phyloP scores from a whole-genome alignment of 2,888 invertebrate species.

The Agrilus cyanescens region DNA sequence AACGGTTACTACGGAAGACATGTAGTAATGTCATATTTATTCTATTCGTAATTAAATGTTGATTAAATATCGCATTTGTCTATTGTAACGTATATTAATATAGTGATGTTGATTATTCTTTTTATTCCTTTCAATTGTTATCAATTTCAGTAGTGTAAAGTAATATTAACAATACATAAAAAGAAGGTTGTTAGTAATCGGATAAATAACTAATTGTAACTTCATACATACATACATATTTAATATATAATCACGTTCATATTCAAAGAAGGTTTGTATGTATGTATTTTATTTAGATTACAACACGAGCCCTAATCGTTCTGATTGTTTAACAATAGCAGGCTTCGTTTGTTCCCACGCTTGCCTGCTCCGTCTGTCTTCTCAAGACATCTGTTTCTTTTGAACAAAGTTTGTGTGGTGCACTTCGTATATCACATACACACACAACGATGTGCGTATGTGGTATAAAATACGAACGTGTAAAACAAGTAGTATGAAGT shows the following conservation, averaged over 20 bases:
- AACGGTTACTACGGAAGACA: too few relatives aligned
- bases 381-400: constrained; percentile 20
- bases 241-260: neutral
- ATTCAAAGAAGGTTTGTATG: neutral
- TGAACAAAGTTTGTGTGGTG: too few relatives aligned
- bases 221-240: neutral
- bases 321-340: constrained; percentile 27
- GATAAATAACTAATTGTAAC: neutral
- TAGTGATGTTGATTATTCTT: too few relatives aligned
- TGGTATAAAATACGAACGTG: neutral
- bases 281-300: constrained; percentile 10
- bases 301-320: constrained; percentile 19
- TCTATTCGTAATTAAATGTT: too few relatives aligned
- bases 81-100: too few relatives aligned
- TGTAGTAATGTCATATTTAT: too few relatives aligned
- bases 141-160: too few relatives aligned
- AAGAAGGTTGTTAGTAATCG: neutral
- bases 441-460: neutral
- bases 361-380: constrained; percentile 10
- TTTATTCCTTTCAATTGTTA: too few relatives aligned
- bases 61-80: too few relatives aligned
- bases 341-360: constrained; percentile 23
- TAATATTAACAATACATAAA: too few relatives aligned
- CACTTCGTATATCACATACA: too few relatives aligned
- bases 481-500: too few relatives aligned